These are phyloP conservation scores for Sebastes baramenuke DNA, from an alignment of 2,797 vertebrate species.

Conservation along the genomic window DNA sequence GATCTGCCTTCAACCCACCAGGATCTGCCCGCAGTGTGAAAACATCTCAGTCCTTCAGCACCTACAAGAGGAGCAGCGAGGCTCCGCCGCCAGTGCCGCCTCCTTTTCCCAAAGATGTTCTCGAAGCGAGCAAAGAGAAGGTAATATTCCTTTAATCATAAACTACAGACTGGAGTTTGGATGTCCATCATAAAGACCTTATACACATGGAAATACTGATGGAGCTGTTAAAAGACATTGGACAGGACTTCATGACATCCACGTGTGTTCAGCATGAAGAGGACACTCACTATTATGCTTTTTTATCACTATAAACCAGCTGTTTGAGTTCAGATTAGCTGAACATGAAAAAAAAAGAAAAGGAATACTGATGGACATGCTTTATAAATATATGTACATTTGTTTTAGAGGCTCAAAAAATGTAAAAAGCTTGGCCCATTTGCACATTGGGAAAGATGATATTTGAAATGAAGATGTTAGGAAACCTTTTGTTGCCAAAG, in stretches of 20 bases:
- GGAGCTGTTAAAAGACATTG: background rate
- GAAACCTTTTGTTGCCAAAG: conserved; percentile 28
- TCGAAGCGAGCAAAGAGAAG: conserved; percentile 80
- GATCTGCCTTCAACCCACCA: background rate
- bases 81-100: conserved; percentile 59
- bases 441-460: conserved; percentile 21
- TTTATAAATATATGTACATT: conserved; percentile 12
- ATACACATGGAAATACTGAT: background rate
- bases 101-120: conserved; percentile 67
- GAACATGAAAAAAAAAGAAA: background rate
- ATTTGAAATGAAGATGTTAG: conserved; percentile 25
- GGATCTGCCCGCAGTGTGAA: conserved; percentile 57
- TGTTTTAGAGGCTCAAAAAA: background rate
- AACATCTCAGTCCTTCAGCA: conserved; percentile 60
- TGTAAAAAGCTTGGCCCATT: background rate
- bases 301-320: background rate
- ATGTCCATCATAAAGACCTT: background rate
- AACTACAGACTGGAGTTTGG: background rate
- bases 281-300: background rate
- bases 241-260: background rate
- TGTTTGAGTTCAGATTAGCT: background rate
- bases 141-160: conserved; percentile 84
- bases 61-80: conserved; percentile 33
- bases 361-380: background rate
- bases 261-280: background rate